phyloP scores from a whole-genome alignment of 2,113 vertebrate species.

The Petromus typicus region DNA sequence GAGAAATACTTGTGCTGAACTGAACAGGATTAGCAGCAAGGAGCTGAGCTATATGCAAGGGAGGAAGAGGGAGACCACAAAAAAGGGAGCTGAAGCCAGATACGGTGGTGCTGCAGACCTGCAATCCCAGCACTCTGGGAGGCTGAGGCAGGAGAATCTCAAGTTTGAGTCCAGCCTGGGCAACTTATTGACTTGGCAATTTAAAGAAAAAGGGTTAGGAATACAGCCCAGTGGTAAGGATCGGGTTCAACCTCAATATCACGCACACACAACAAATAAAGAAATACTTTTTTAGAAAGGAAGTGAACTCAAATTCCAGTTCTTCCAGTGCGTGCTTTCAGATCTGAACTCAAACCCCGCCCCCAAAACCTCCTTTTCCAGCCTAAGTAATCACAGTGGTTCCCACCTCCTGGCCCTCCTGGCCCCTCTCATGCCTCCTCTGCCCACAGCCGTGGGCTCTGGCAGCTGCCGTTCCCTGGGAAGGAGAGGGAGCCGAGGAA shows the following conservation, averaged over 20 bases:
- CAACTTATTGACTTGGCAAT: background rate
- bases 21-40: constrained; percentile 26
- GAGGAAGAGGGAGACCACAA: background rate
- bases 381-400: constrained; percentile 14
- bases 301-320: constrained; percentile 25
- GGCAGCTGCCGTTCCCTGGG: background rate
- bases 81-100: background rate
- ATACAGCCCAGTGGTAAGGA: background rate
- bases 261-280: background rate
- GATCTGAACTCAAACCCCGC: background rate
- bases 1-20: constrained; percentile 31
- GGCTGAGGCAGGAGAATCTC: background rate
- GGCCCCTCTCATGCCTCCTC: background rate
- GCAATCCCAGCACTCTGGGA: background rate
- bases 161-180: background rate
- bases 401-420: background rate
- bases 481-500: background rate
- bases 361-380: background rate
- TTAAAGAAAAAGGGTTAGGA: background rate
- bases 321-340: constrained; percentile 13
- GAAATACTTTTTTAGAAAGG: background rate
- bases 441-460: background rate
- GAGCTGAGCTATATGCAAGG: background rate
- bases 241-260: background rate
- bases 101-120: background rate